Evolutionary conservation across 2,797 vertebrate species (phyloP).

Genomic region (Myotis planiceps): DNA sequence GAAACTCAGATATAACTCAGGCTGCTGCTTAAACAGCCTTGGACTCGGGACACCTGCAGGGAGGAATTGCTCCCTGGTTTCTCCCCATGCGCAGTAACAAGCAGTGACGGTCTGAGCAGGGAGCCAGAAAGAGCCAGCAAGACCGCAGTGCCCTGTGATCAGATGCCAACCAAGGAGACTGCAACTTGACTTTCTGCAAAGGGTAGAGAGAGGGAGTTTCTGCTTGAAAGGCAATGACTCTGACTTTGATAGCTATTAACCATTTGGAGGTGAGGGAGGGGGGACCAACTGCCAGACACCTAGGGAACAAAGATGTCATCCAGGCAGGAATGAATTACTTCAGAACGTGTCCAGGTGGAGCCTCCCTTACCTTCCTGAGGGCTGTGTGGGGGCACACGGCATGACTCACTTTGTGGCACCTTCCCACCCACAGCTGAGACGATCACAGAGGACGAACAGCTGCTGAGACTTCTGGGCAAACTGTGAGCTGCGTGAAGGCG

Average conservation of each 20-base stretch:
- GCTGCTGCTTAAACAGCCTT: not conserved
- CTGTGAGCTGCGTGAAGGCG: not conserved
- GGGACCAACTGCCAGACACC: not conserved
- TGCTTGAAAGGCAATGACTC: conserved; percentile 40
- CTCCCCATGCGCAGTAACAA: not conserved
- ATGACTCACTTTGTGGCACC: conserved; percentile 38
- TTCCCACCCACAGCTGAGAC: conserved; percentile 35
- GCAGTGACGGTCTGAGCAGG: not conserved
- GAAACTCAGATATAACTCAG: conserved; percentile 41
- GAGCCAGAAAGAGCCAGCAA: not conserved
- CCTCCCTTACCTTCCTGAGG: not conserved
- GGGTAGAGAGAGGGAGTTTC: conserved; percentile 4
- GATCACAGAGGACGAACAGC: not conserved
- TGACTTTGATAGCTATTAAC: conserved; percentile 38
- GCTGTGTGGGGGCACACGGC: conserved; percentile 17
- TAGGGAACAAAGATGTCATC: not conserved
- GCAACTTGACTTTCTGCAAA: conserved; percentile 55
- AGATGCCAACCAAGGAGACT: not conserved
- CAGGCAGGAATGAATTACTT: not conserved
- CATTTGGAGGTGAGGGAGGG: not conserved
- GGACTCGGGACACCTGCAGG: not conserved
- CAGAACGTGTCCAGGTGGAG: not conserved
- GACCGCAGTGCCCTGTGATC: not conserved
- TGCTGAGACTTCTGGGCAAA: not conserved
- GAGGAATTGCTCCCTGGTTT: not conserved